These are phyloP conservation scores for Syritta pipiens DNA, from an alignment of 2,888 invertebrate species.

Conservation along the genomic window DNA sequence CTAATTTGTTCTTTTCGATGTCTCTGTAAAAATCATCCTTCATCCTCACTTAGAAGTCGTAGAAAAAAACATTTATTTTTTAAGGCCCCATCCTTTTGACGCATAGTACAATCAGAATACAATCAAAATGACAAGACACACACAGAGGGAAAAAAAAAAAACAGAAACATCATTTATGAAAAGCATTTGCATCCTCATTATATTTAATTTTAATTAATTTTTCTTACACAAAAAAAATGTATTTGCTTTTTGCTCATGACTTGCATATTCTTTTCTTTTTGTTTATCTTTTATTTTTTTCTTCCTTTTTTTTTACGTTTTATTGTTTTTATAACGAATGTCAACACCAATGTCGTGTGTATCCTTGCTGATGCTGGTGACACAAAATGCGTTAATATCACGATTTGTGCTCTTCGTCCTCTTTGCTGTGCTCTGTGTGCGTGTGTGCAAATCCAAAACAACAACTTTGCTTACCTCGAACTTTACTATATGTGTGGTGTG, in stretches of 20 bases:
- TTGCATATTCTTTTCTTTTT: constrained; percentile 49
- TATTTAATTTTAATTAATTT: constrained; percentile 27
- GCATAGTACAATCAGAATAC: too few relatives aligned
- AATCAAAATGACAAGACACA: constrained; percentile 32
- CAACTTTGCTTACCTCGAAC: constrained; percentile 50
- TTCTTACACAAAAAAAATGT: constrained; percentile 13
- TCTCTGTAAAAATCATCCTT: too few relatives aligned
- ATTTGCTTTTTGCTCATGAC: constrained; percentile 53
- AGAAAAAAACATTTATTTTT: too few relatives aligned
- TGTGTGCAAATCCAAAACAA: constrained; percentile 43
- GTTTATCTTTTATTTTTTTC: constrained; percentile 5
- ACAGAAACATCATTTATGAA: constrained; percentile 10
- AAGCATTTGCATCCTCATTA: constrained; percentile 23
- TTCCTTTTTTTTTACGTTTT: constrained; percentile 13
- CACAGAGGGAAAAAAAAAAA: too few relatives aligned
- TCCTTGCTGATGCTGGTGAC: constrained; percentile 35
- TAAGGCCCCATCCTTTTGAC: too few relatives aligned
- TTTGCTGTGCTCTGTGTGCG: neutral
- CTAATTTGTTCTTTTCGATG: too few relatives aligned
- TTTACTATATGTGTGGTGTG: constrained; percentile 36
- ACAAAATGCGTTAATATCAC: constrained; percentile 22
- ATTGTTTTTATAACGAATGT: constrained; percentile 39
- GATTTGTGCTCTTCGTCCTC: constrained; percentile 31
- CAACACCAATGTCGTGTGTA: constrained; percentile 51
- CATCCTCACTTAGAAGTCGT: too few relatives aligned